Evolutionary conservation across 2,888 invertebrate species (phyloP), one percentile per base, ranked within the genome.

Genomic region (Phalera bucephala): DNA sequence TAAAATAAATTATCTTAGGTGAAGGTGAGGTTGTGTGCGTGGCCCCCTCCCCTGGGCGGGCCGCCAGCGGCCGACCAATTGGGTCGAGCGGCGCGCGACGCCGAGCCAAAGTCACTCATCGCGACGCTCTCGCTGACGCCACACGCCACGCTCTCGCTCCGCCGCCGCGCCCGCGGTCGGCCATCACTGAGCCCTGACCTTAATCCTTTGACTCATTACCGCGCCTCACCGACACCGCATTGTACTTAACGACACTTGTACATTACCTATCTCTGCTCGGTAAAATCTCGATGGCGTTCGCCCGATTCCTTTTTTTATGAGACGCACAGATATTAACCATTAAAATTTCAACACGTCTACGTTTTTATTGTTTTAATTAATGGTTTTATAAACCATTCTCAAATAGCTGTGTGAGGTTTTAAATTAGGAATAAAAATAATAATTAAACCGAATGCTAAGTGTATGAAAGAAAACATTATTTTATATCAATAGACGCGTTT

Each of bases 1-100:
- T 88, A 88, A 88, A 88, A 88, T 88, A 88, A 88, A 87, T 88
- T 88, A 88, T 88, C 87, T 88, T 88, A 88, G 88, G 86, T 88
- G 87, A 78, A 83, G 63, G 69, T 70, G 74, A 68, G 78, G 60
- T 63, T 75, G 87, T 86, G 88, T 85, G 88, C 66, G 85, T 79
- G 57, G 75, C 84, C 81, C 84, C 85, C 83, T 78, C 84, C 84
- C 74, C 73, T 79, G 85, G 88, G 88, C 87, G 88, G 84, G 80
- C 52, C 82, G 76, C 56, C 52, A 59, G 64, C 60, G 58, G 62
- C 52, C 77, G 73, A 80, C 91, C 91, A 91, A 91, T 91, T 81
- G 90, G 82, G 84, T 72, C 73, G 76, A 69, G 70, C 90, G 89
- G 86, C 91, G 91, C 91, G 91, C 89, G 91, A 79, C 88, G 82